phyloP scores from a whole-genome alignment of 2,113 vertebrate genomes.

The western clawed frog (Xenopus tropicalis) region UCB_Xtro_10.0 CM004445.2:123323501-123324000 shows the following conservation, averaged over 20 bases:
- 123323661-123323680: neutral
- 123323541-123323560: neutral
- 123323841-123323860: neutral
- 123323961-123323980: neutral
- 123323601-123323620: slow-evolving; percentile 21
- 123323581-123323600: slow-evolving; percentile 1
- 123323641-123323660: slow-evolving; percentile 1
- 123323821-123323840: slow-evolving; percentile 13
- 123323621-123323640: neutral
- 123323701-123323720: slow-evolving; percentile 4
- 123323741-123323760: slow-evolving; percentile 12
- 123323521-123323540: neutral
- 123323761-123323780: slow-evolving; percentile 1
- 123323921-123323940: slow-evolving; percentile 6
- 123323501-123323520: neutral
- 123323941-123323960: neutral
- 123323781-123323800: neutral
- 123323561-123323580: neutral
- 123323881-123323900: slow-evolving; percentile 17
- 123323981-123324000: slow-evolving; percentile 1
- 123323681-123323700: slow-evolving; percentile 4
- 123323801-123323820: neutral
- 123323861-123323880: slow-evolving; percentile 5
- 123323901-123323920: slow-evolving; percentile 3
- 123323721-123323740: slow-evolving; percentile 7